Evolutionary conservation across 2,797 vertebrate genomes (phyloP), one percentile per base, ranked within the genome.

Genomic region (Alectoris magna): DNA sequence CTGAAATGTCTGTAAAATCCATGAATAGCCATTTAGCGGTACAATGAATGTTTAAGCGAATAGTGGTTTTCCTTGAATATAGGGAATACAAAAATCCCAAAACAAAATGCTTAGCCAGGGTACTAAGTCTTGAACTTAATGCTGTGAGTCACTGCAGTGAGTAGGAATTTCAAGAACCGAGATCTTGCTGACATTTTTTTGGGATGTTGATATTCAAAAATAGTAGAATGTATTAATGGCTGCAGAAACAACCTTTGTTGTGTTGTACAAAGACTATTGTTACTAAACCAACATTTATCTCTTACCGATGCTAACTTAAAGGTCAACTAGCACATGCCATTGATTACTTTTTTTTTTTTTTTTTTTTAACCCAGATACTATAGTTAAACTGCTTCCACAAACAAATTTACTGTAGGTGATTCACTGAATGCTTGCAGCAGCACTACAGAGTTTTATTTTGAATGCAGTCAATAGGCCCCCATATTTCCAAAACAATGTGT

Each of bases 391-490:
- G 94, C 75, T 93, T 88, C 95, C 87, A 90, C 85, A 95, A 96
- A 95, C 56, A 96, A 93, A 97, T 96, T 89, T 96, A 94, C 96
- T 97, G 74, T 66, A 95, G 72, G 39, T 92, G 92, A 94, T 89
- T 92, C 90, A 70, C 22, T 74, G 91, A 91, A 90, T 89, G 92
- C 91, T 96, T 97, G 88, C 81, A 95, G 75, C 75, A 87, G 41
- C 83, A 39, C 21, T 94, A 56, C 48, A 82, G 60, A 82, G 60
- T 96, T 97, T 96, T 94, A 97, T 97, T 97, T 70, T 8, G 24
- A 89, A 94, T 92, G 81, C 34, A 96, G 97, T 98, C 97, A 95
- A 97, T 98, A 97, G 59, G 49, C 5, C n/a, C 96, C 91, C 92
- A 31, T 91, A 91, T 95, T 97, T 97, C 93, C 88, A 87, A 95